phyloP scores from a whole-genome alignment of 2,797 vertebrate genomes.

The Alauda arvensis region DNA sequence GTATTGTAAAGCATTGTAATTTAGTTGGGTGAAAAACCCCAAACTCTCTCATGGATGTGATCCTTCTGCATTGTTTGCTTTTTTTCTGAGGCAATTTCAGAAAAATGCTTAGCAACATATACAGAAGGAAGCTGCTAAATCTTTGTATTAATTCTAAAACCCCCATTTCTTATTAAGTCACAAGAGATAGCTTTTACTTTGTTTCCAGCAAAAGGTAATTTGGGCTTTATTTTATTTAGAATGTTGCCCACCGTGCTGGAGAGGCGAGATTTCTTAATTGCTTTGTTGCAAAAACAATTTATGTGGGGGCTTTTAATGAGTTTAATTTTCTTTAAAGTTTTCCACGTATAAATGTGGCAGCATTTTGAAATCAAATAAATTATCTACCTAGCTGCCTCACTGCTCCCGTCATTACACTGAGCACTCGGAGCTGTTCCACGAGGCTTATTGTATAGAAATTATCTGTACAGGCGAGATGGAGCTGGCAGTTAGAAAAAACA shows the following conservation, averaged over 20 bases:
- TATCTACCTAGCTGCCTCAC: conserved; percentile 36
- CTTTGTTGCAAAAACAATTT: conserved; percentile 68
- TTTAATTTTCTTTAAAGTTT: conserved; percentile 74
- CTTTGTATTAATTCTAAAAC: conserved; percentile 56
- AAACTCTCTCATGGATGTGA: background rate
- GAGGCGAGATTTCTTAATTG: conserved; percentile 63
- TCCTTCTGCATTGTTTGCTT: conserved; percentile 33
- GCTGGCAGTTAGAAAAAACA: background rate
- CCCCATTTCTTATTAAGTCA: conserved; percentile 59
- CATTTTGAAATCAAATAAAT: conserved; percentile 64
- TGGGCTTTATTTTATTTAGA: conserved; percentile 57
- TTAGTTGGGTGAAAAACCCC: background rate
- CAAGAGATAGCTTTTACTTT: conserved; percentile 54
- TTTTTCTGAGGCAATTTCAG: conserved; percentile 10
- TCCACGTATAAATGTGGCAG: conserved; percentile 42
- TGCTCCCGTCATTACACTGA: conserved; percentile 38
- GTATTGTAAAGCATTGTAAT: background rate
- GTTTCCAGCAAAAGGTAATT: conserved; percentile 65
- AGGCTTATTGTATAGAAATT: conserved; percentile 27
- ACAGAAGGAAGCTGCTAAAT: conserved; percentile 23
- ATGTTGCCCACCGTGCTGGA: conserved; percentile 48
- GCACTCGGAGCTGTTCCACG: conserved; percentile 20
- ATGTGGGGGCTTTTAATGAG: conserved; percentile 63
- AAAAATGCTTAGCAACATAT: conserved; percentile 44
- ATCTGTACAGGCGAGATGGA: background rate